These are phyloP conservation scores for Anagrus nilaparvatae DNA, from an alignment of 1,140 invertebrate genomes.

Conservation along the genomic window DNA sequence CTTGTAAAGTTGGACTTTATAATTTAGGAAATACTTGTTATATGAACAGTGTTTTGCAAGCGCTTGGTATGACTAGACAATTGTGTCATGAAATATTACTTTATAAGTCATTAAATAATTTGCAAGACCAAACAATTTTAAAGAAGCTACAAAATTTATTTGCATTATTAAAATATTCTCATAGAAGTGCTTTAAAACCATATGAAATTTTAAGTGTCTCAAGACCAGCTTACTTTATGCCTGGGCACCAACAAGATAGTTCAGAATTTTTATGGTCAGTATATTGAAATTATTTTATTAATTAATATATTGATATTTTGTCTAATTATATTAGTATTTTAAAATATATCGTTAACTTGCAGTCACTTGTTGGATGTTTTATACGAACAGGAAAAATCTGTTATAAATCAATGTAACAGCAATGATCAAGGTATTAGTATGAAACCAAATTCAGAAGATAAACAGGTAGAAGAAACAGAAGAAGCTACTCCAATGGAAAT, in stretches of 20 bases:
- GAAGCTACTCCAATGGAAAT: constrained; percentile 11
- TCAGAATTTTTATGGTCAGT: constrained; percentile 73
- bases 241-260: constrained; percentile 74
- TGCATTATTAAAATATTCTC: constrained; percentile 60
- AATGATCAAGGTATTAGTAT: constrained; percentile 17
- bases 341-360: too few species aligned
- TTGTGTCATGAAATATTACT: constrained; percentile 46
- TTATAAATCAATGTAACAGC: constrained; percentile 12
- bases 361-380: constrained; percentile 55
- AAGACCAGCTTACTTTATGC: constrained; percentile 63
- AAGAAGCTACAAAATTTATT: constrained; percentile 63
- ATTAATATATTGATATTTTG: too few species aligned
- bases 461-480: constrained; percentile 18
- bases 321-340: too few species aligned
- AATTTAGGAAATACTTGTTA: constrained; percentile 85
- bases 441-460: constrained; percentile 26
- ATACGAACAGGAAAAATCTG: constrained; percentile 57
- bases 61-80: constrained; percentile 68
- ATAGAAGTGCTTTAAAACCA: constrained; percentile 54
- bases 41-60: constrained; percentile 77
- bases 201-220: constrained; percentile 55
- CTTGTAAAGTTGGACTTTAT: constrained; percentile 60
- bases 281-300: constrained; percentile 7
- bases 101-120: constrained; percentile 23
- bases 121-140: constrained; percentile 44